Percentiles rank a stretch among this genome's conserved stretches.
Conservation (phyloP, 2,888 invertebrate genomes). For the Cristatella mucedo region DNA sequence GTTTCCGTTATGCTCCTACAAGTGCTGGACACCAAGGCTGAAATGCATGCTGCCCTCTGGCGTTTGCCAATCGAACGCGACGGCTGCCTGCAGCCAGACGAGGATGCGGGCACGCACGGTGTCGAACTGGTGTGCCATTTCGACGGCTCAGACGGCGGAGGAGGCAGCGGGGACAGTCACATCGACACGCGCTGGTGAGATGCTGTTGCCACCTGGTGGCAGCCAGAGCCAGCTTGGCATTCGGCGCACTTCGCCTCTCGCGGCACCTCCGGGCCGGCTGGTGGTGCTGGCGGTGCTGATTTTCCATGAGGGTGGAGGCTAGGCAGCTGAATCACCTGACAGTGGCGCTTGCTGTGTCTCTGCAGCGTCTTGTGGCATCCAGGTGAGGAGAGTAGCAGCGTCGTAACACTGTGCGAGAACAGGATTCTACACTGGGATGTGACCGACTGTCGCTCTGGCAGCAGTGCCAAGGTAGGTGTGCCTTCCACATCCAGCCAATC, state of each 20-base stretch:
- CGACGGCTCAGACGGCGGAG: constrained; percentile 39
- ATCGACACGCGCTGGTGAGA: constrained; percentile 49
- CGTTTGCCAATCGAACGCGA: constrained; percentile 31
- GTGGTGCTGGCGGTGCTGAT: too few species aligned
- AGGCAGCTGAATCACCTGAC: constrained; percentile 23
- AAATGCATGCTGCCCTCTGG: constrained; percentile 37
- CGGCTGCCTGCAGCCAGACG: constrained; percentile 23
- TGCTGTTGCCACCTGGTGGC: background rate
- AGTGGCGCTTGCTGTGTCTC: constrained; percentile 10
- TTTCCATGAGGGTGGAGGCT: too few species aligned
- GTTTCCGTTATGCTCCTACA: too few species aligned
- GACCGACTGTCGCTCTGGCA: constrained; percentile 34
- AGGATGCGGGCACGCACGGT: constrained; percentile 22
- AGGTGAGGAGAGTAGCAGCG: constrained; percentile 49
- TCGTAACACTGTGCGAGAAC: constrained; percentile 61
- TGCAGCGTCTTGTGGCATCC: constrained; percentile 68
- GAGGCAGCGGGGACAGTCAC: too few species aligned
- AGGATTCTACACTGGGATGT: constrained; percentile 63
- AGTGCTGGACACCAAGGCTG: too few species aligned
- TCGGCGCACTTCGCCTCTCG: too few species aligned
- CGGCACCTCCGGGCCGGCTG: too few species aligned
- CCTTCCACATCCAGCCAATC: too few species aligned
- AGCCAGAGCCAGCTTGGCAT: background rate
- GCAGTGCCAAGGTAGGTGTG: constrained; percentile 21
- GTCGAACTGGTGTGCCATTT: constrained; percentile 41